These are phyloP conservation scores for Lymantria dispar DNA, from an alignment of 2,888 invertebrate species.

Conservation along the genomic window DNA sequence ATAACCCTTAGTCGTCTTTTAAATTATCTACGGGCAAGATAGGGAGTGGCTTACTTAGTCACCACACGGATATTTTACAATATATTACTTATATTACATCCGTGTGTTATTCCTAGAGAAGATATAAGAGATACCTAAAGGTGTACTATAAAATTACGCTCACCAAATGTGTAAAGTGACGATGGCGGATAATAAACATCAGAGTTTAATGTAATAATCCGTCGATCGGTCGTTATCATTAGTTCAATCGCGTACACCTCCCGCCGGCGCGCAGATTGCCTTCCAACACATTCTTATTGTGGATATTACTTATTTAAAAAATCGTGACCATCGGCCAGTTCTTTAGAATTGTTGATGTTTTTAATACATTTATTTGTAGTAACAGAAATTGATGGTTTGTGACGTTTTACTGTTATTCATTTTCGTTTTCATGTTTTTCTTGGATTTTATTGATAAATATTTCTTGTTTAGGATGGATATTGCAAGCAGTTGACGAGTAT, in stretches of 20 bases:
- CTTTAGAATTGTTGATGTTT: conserved; percentile 21
- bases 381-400: conserved; percentile 14
- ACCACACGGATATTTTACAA: too few species aligned
- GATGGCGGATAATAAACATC: conserved; percentile 53
- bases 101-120: background rate
- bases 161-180: conserved; percentile 58
- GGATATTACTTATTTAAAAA: conserved; percentile 53
- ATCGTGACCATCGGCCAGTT: conserved; percentile 26
- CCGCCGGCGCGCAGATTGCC: conserved; percentile 76
- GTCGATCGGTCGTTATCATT: conserved; percentile 75
- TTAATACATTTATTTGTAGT: conserved; percentile 9
- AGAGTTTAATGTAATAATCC: conserved; percentile 78
- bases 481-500: too few species aligned
- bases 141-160: conserved; percentile 46
- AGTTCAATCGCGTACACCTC: conserved; percentile 74
- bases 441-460: too few species aligned
- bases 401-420: conserved; percentile 16
- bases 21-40: too few species aligned
- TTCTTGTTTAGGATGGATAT: too few species aligned
- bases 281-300: conserved; percentile 57
- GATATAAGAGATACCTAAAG: background rate
- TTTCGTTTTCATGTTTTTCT: background rate
- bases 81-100: too few species aligned
- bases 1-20: too few species aligned
- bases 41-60: too few species aligned